Evolutionary conservation across 2,888 invertebrate genomes (phyloP), one percentile per base, ranked within the genome.

Genomic region (Erynnis tages): DNA sequence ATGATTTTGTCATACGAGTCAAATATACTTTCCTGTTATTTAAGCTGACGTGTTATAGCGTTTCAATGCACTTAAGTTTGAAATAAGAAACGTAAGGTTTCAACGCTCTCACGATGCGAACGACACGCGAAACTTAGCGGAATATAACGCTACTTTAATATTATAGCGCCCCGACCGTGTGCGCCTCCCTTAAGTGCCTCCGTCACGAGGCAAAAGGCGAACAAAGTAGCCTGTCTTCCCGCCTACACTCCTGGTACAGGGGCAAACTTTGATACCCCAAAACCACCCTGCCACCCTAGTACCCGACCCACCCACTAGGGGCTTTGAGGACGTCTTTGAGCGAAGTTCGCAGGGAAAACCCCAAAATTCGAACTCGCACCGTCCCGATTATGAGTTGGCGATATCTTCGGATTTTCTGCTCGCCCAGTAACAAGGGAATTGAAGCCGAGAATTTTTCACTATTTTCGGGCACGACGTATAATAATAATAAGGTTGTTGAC

Each of bases 281-380:
- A 71, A 81, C 69, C 68, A 56, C 64, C 67, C 66, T 73, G 68
- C 80, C 82, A 68, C 83, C 83, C 80, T 75, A 72, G 82, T 80
- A 79, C 78, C 75, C 75, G 63, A 69, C 69, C 81, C 81, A 79
- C 84, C 86, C 82, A 76, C 79, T 73, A 62, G 77, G 80, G 77
- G 83, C 86, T 85, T 85, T 82, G 80, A 85, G 87, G 85, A 83
- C 86, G 85, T 86, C 87, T 87, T 88, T 88, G 84, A 85, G 76
- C 73, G 73, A 87, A 88, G 79, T 87, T 86, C 78, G 76, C 77
- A 75, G 80, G 79, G 83, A 84, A 84, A 86, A 86, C 84, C 88
- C 88, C 82, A 81, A 89, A 88, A 83, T 86, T 84, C 82, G 80
- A 82, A 80, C 81, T 77, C 79, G 69, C 68, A 66, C 67, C 79